A percentile compares a stretch with the other conserved stretches of the same genome.
Conservation (phyloP, 2,797 vertebrate species). For the Halcyon smyrnensis region DNA sequence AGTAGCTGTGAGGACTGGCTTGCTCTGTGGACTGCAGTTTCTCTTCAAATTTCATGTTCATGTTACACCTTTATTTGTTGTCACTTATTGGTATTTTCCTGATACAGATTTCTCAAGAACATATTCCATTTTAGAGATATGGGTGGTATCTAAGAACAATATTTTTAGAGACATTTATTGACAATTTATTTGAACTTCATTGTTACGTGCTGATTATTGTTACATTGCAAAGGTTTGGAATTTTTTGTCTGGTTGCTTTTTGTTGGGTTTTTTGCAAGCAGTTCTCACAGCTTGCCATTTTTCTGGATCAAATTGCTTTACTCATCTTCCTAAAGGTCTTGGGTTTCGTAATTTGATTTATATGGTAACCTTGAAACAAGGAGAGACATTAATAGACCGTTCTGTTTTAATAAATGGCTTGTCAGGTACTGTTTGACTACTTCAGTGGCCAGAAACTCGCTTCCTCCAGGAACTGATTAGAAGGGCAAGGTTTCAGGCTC, state of each 20-base stretch:
- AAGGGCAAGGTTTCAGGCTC: constrained; percentile 27
- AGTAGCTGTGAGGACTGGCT: neutral
- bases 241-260: neutral
- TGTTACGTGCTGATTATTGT: constrained; percentile 17
- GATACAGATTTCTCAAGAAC: neutral
- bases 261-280: neutral
- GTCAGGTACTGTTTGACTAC: constrained; percentile 67
- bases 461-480: constrained; percentile 33
- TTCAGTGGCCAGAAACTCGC: constrained; percentile 47
- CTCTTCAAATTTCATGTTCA: neutral
- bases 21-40: neutral
- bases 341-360: constrained; percentile 70
- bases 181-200: constrained; percentile 34
- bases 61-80: neutral
- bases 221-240: neutral
- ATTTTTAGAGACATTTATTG: constrained; percentile 5
- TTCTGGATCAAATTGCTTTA: constrained; percentile 36
- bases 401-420: constrained; percentile 75
- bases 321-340: constrained; percentile 53
- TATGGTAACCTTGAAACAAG: constrained; percentile 75
- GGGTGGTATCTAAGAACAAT: neutral
- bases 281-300: constrained; percentile 12
- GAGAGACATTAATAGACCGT: constrained; percentile 57
- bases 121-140: neutral
- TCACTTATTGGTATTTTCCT: neutral